phyloP scores from a whole-genome alignment of 2,797 vertebrate species.

The Myotis daubentonii region DNA sequence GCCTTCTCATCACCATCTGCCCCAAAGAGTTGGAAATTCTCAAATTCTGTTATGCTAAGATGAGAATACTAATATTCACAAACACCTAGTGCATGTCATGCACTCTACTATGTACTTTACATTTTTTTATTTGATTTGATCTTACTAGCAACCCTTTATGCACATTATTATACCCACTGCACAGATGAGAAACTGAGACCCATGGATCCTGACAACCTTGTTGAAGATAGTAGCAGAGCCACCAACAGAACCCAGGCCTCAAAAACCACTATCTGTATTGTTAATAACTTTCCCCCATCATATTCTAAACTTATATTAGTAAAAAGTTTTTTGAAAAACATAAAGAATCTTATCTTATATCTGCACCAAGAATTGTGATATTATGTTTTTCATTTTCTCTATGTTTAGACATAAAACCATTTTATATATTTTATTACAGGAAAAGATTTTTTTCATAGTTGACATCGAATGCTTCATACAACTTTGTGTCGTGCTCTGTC shows the following conservation, averaged over 20 bases:
- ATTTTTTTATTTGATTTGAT: neutral
- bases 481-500: neutral
- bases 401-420: conserved; percentile 11
- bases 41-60: neutral
- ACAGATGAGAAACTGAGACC: neutral
- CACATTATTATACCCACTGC: neutral
- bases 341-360: conserved; percentile 15
- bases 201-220: neutral
- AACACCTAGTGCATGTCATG: neutral
- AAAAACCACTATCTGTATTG: neutral
- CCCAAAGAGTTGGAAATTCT: neutral
- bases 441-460: conserved; percentile 16
- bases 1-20: neutral
- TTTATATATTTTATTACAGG: neutral
- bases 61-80: neutral
- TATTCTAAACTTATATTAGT: neutral
- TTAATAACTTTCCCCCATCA: neutral
- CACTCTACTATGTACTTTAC: neutral
- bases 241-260: neutral
- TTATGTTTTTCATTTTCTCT: conserved; percentile 20
- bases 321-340: neutral
- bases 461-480: neutral
- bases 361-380: neutral
- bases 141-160: neutral
- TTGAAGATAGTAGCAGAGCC: neutral